Evolutionary conservation across 1,140 invertebrate genomes (phyloP).

Genomic region (Bombus pascuorum): DNA sequence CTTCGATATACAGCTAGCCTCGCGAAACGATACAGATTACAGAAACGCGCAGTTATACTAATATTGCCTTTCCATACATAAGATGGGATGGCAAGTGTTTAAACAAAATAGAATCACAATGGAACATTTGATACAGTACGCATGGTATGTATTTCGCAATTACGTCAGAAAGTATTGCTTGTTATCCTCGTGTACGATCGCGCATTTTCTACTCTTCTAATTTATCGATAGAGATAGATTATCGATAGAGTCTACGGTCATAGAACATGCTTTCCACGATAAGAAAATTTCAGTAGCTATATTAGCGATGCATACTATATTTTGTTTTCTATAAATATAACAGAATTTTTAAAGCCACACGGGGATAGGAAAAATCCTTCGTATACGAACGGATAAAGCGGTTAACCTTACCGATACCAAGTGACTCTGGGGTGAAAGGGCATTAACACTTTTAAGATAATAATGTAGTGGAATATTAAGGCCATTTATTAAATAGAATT

Average conservation of each 20-base stretch:
- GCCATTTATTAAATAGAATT: constrained; percentile 35
- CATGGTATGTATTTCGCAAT: constrained; percentile 24
- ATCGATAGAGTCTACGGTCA: constrained; percentile 1
- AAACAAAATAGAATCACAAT: background rate
- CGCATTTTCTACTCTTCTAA: constrained; percentile 6
- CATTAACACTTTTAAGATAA: constrained; percentile 62
- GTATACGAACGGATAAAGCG: constrained; percentile 52
- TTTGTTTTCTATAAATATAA: background rate
- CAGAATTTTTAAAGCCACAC: constrained; percentile 32
- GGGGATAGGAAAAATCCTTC: constrained; percentile 8
- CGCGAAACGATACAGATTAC: background rate
- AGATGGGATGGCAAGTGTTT: background rate
- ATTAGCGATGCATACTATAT: background rate
- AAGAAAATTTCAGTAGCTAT: background rate
- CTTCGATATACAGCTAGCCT: background rate
- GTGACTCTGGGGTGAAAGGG: constrained; percentile 53
- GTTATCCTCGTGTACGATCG: background rate
- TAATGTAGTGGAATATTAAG: constrained; percentile 37
- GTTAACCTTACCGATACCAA: constrained; percentile 56
- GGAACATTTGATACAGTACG: background rate
- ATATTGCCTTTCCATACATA: background rate
- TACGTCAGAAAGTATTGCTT: constrained; percentile 20
- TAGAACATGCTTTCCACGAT: background rate
- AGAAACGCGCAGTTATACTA: background rate
- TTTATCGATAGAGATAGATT: constrained; percentile 44